Evolutionary conservation across 1,140 invertebrate species (phyloP), one percentile per base, ranked within the genome.

Genomic region (Daktulosphaira vitifoliae): DNA sequence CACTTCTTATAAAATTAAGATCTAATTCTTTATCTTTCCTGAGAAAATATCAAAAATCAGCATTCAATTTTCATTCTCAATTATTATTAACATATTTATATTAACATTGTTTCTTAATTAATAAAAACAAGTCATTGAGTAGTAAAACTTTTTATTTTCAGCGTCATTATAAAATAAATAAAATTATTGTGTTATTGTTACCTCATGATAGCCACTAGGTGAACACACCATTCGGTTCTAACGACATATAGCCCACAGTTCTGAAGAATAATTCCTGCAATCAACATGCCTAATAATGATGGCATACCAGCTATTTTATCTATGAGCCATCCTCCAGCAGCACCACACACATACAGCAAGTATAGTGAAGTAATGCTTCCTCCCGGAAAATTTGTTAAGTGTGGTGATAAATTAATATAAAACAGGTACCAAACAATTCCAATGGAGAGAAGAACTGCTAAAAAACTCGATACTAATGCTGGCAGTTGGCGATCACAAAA

Each of bases 211-310:
- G 56, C 25, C 42, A 62, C 56, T 39, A 62, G 42, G 1, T n/a
- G 26, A 7, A 48, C 16, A 22, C 65, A 53, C 38, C 70, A 72
- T 2, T 68, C 49, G 9, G 68, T 70, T 26, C 51, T 66, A 1
- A 72, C 52, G 9, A 70, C 46, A 68, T 69, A 71, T 42, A 72
- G 68, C 9, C 72, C 72, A 2, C 66, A 42, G 44, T 71, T 71
- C 44, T 68, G 62, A 0, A 73, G 50, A 18, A 46, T 52, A 6
- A 73, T 72, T 15, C 72, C 72, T 8, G 69, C 67, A 18, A 72
- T 64, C 23, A 73, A 52, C 72, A 73, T 73, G 9, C 72, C 72
- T 0, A 73, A 65, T 5, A 73, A 64, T 2, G 72, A 69, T 1
- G 72, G 72, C 2, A 72, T 48, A 7, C 66, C 26, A 0, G 66